A percentile compares a stretch with the other conserved stretches of the same genome.
Conservation (phyloP, 2,113 vertebrate species). For the Camelus bactrianus region DNA sequence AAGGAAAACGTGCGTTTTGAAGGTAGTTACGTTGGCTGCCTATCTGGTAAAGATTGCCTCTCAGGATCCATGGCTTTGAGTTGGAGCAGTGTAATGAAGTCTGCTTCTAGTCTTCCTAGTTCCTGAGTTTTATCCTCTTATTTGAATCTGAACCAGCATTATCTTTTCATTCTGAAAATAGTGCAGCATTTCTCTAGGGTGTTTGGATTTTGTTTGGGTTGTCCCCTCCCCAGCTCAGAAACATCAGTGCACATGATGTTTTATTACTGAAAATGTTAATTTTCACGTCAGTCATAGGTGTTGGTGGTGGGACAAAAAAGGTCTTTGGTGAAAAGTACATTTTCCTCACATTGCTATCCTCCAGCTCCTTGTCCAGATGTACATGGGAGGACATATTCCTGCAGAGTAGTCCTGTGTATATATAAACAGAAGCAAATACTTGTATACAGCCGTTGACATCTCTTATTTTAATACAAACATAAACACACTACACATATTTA, state of each 20-base stretch:
- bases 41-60: background rate
- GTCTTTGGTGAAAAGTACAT: background rate
- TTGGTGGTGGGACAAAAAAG: background rate
- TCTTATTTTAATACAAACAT: constrained; percentile 11
- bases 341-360: background rate
- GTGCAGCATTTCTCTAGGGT: background rate
- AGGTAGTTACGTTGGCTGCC: background rate
- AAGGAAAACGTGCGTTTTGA: background rate
- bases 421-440: background rate
- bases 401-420: background rate
- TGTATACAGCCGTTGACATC: background rate
- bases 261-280: constrained; percentile 43
- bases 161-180: background rate
- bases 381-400: background rate
- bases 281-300: constrained; percentile 15
- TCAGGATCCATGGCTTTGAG: background rate
- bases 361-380: background rate
- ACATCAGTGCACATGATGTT: background rate
- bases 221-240: background rate
- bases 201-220: background rate
- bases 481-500: background rate
- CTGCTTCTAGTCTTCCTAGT: background rate
- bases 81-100: background rate
- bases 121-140: background rate
- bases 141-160: constrained; percentile 2